These are phyloP conservation scores for Sminthopsis crassicaudata DNA, from an alignment of 2,113 vertebrate species.

Conservation along the genomic window DNA sequence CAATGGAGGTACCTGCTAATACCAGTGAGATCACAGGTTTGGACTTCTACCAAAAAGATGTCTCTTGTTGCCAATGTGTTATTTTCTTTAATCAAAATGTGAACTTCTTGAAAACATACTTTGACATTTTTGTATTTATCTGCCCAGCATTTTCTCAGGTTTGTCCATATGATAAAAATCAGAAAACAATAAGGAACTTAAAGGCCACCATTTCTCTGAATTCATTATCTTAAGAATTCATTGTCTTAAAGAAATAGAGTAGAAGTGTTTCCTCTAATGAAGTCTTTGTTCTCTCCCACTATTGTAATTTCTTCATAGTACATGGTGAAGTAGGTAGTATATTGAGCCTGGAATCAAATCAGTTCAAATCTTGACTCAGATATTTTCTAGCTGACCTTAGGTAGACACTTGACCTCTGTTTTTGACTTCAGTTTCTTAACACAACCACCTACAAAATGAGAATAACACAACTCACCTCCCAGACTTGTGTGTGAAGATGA, in stretches of 20 bases:
- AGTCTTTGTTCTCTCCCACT: not conserved
- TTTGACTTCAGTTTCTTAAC: not conserved
- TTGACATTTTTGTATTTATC: not conserved
- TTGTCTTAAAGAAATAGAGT: not conserved
- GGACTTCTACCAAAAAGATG: not conserved
- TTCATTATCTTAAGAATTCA: not conserved
- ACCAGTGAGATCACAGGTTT: not conserved
- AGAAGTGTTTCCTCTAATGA: not conserved
- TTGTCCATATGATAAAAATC: not conserved
- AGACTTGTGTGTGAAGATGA: not conserved
- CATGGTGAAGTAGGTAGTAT: not conserved
- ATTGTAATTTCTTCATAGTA: not conserved
- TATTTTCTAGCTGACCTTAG: not conserved
- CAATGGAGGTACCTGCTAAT: not conserved
- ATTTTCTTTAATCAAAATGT: not conserved
- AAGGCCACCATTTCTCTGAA: not conserved
- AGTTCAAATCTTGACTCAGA: not conserved
- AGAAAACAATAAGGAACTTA: not conserved
- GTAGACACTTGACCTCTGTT: not conserved
- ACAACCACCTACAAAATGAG: not conserved
- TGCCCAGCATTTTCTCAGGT: not conserved
- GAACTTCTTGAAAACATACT: not conserved
- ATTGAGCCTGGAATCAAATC: not conserved
- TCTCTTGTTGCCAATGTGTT: not conserved
- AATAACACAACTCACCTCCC: not conserved